These are phyloP conservation scores for Lithophane leautieri DNA, from an alignment of 2,888 invertebrate genomes.

Conservation along the genomic window DNA sequence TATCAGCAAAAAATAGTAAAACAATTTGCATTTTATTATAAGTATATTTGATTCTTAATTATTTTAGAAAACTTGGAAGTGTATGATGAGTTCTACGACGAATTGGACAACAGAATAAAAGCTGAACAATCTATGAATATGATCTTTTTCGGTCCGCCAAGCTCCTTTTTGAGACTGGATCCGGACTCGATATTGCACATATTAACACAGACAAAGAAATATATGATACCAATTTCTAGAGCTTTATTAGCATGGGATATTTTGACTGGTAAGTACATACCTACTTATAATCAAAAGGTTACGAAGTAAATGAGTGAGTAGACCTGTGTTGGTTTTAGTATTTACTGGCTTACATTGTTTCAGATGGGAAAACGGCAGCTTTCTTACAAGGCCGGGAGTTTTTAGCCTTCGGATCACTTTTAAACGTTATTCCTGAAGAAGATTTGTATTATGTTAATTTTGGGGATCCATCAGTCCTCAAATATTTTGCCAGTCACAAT, in stretches of 20 bases:
- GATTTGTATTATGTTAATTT: slow-evolving; percentile 86
- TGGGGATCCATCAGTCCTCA: slow-evolving; percentile 82
- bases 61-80: slow-evolving; percentile 70
- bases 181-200: slow-evolving; percentile 84
- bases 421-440: slow-evolving; percentile 85
- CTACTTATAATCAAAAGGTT: not conserved
- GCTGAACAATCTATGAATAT: slow-evolving; percentile 83
- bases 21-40: not conserved
- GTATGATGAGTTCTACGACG: slow-evolving; percentile 85
- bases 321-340: not conserved
- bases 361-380: slow-evolving; percentile 87
- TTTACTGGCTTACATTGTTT: slow-evolving; percentile 32
- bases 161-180: slow-evolving; percentile 83
- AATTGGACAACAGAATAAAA: slow-evolving; percentile 78
- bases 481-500: slow-evolving; percentile 78
- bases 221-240: slow-evolving; percentile 81
- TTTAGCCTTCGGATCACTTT: slow-evolving; percentile 80
- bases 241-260: slow-evolving; percentile 85
- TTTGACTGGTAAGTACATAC: slow-evolving; percentile 77
- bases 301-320: not conserved
- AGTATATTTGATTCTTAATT: not conserved
- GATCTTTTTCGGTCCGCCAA: slow-evolving; percentile 84
- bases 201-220: slow-evolving; percentile 77
- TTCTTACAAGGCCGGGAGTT: slow-evolving; percentile 84
- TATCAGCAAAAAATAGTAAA: not conserved